Percentiles rank a stretch among this genome's conserved stretches.
These are phyloP conservation scores for Trachurus trachurus DNA, from an alignment of 2,797 vertebrate species.

Conservation along the genomic window DNA sequence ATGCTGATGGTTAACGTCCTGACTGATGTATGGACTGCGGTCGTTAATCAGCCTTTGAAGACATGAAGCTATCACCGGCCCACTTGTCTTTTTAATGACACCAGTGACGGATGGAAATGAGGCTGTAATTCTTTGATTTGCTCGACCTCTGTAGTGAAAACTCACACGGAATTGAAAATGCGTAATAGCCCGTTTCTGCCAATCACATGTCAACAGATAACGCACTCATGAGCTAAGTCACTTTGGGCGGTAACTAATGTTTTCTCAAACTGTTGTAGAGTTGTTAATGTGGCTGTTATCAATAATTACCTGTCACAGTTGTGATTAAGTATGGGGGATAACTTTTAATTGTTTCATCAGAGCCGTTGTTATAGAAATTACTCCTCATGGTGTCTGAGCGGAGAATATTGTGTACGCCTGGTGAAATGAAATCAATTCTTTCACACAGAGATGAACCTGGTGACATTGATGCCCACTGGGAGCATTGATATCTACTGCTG, in stretches of 20 bases:
- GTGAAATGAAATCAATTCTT: conserved; percentile 66
- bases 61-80: conserved; percentile 26
- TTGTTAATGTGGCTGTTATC: background rate
- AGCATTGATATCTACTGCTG: conserved; percentile 57
- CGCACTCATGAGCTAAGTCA: no score
- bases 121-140: background rate
- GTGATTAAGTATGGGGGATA: conserved; percentile 4
- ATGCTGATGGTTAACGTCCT: conserved; percentile 7
- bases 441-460: conserved; percentile 54
- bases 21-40: background rate
- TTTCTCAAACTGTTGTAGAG: background rate
- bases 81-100: conserved; percentile 36
- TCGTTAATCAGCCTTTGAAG: conserved; percentile 35
- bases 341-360: conserved; percentile 43
- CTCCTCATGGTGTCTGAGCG: conserved; percentile 25
- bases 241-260: background rate
- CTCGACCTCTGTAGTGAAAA: background rate
- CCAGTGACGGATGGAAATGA: conserved; percentile 34
- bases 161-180: conserved; percentile 8
- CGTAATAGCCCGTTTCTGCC: background rate
- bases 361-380: conserved; percentile 11
- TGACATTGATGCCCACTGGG: conserved; percentile 56
- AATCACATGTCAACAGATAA: background rate
- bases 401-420: conserved; percentile 41
- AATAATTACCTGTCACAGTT: conserved; percentile 2